A percentile compares a stretch with the other conserved stretches of the same genome.
These are phyloP conservation scores for Drosophila lacteicornis DNA, from an alignment of 1,140 invertebrate genomes.

Conservation along the genomic window DNA sequence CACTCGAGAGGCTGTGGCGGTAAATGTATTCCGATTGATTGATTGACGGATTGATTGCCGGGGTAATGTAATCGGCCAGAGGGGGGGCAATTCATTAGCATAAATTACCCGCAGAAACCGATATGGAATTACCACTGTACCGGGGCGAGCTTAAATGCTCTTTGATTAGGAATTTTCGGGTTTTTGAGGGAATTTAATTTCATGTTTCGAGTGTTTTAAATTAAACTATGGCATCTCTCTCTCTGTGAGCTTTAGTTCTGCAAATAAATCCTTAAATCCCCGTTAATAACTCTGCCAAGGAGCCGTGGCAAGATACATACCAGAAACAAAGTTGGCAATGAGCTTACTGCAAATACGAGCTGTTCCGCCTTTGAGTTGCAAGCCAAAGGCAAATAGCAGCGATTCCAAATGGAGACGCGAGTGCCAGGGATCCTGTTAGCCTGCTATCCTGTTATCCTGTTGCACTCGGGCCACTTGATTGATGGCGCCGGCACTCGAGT, in stretches of 20 bases:
- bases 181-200: neutral
- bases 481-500: constrained; percentile 69
- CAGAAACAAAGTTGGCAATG: constrained; percentile 3
- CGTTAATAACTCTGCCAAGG: neutral
- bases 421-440: neutral
- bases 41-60: constrained; percentile 50
- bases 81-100: constrained; percentile 64
- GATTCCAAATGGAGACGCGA: neutral
- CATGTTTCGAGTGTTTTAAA: too few species aligned
- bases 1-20: constrained; percentile 48
- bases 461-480: constrained; percentile 64
- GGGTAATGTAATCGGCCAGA: constrained; percentile 20
- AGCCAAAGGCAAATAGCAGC: neutral
- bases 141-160: constrained; percentile 6
- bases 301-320: neutral
- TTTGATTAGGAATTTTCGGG: neutral
- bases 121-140: neutral
- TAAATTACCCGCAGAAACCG: constrained; percentile 60
- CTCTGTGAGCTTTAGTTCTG: neutral
- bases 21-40: constrained; percentile 55
- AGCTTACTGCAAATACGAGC: constrained; percentile 12
- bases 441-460: constrained; percentile 43
- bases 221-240: too few species aligned
- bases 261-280: neutral
- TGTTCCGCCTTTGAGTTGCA: neutral